A percentile compares a stretch with the other conserved stretches of the same genome.
Conservation (phyloP, 2,888 invertebrate genomes). For the Agrilus cyanescens region DNA sequence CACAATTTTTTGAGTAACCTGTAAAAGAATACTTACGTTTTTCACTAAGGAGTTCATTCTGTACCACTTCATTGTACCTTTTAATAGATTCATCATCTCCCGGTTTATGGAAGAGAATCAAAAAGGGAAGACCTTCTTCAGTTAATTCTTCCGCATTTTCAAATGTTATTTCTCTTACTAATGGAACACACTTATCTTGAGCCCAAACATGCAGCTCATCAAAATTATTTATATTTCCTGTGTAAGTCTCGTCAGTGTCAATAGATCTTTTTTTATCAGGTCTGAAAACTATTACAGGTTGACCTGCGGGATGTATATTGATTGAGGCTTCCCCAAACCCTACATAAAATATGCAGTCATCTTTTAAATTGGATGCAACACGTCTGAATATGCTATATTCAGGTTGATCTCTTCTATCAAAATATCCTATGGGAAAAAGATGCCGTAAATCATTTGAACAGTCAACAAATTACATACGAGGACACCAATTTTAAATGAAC, state of each 20-base stretch:
- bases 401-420: slow-evolving; percentile 66
- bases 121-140: slow-evolving; percentile 95
- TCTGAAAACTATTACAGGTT: slow-evolving; percentile 72
- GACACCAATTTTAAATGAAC: background rate
- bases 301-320: slow-evolving; percentile 77
- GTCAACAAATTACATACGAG: background rate
- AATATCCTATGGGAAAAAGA: slow-evolving; percentile 45
- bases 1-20: background rate
- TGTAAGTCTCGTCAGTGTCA: slow-evolving; percentile 74
- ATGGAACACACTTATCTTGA: slow-evolving; percentile 85
- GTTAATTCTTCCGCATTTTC: slow-evolving; percentile 99
- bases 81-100: slow-evolving; percentile 74
- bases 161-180: slow-evolving; percentile 97
- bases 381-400: slow-evolving; percentile 71
- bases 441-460: background rate
- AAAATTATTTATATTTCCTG: slow-evolving; percentile 59
- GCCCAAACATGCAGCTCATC: slow-evolving; percentile 86
- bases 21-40: slow-evolving; percentile 62
- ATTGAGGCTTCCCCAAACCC: slow-evolving; percentile 76
- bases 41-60: slow-evolving; percentile 64
- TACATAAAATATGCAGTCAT: slow-evolving; percentile 90
- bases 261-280: slow-evolving; percentile 68
- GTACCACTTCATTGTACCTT: slow-evolving; percentile 71
- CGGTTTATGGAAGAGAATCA: slow-evolving; percentile 89
- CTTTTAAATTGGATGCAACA: slow-evolving; percentile 78